phyloP scores from a whole-genome alignment of 2,888 invertebrate species.

The Xestia xanthographa region DNA sequence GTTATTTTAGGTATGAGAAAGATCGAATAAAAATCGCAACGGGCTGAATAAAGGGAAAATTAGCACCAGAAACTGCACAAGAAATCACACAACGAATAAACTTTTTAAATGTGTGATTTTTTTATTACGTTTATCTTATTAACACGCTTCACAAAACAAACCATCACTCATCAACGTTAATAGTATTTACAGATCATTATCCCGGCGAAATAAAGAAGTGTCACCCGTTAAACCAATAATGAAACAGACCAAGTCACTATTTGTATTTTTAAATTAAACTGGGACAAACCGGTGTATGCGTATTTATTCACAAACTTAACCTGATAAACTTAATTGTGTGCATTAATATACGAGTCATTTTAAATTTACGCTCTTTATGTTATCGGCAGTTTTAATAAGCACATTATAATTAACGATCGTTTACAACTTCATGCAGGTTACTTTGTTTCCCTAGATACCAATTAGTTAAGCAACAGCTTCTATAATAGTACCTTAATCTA shows the following conservation, averaged over 20 bases:
- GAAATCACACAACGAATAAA: slow-evolving; percentile 30
- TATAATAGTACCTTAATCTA: slow-evolving; percentile 44
- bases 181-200: slow-evolving; percentile 71
- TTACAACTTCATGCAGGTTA: slow-evolving; percentile 44
- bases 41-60: slow-evolving; percentile 19
- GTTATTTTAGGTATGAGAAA: slow-evolving; percentile 26
- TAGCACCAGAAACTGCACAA: slow-evolving; percentile 13
- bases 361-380: slow-evolving; percentile 39
- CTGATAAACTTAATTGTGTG: slow-evolving; percentile 58
- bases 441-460: slow-evolving; percentile 42
- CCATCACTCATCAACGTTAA: slow-evolving; percentile 63
- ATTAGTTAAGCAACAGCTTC: slow-evolving; percentile 22
- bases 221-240: slow-evolving; percentile 79
- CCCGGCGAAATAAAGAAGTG: slow-evolving; percentile 69
- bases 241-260: slow-evolving; percentile 71
- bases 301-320: slow-evolving; percentile 73
- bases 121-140: slow-evolving; percentile 33
- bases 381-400: slow-evolving; percentile 42
- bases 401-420: slow-evolving; percentile 40
- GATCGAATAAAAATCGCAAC: slow-evolving; percentile 2
- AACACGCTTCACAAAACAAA: slow-evolving; percentile 47
- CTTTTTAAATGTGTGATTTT: slow-evolving; percentile 33
- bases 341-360: slow-evolving; percentile 46
- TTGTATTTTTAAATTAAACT: slow-evolving; percentile 81
- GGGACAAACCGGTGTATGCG: slow-evolving; percentile 67